Percentiles rank a stretch among this genome's conserved stretches.
phyloP scores from a whole-genome alignment of 2,797 vertebrate genomes.

The Scomberomorus guttatus region DNA sequence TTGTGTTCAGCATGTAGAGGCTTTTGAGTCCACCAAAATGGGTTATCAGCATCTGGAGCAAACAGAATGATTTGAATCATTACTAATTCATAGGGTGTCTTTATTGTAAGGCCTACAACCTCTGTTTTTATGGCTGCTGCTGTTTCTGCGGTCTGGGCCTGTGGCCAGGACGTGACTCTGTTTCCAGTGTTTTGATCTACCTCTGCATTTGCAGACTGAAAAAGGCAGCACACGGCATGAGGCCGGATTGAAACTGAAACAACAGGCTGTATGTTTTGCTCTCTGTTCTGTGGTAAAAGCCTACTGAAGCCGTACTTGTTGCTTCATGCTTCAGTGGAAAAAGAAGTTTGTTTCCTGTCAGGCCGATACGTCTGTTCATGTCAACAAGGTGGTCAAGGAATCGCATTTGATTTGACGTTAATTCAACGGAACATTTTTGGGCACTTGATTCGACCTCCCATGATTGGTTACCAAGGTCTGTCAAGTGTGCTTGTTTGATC shows the following conservation, averaged over 20 bases:
- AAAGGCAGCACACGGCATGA: conserved; percentile 48
- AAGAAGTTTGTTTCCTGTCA: conserved; percentile 67
- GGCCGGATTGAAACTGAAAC: conserved; percentile 46
- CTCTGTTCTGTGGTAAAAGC: conserved; percentile 45
- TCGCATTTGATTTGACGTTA: conserved; percentile 70
- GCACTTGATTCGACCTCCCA: conserved; percentile 10
- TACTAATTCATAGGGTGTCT: conserved; percentile 71
- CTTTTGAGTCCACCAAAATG: conserved; percentile 35
- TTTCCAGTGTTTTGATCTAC: conserved; percentile 70
- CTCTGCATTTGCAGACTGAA: conserved; percentile 53
- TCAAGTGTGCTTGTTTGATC: conserved; percentile 61
- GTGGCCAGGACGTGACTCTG: conserved; percentile 66
- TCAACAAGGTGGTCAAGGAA: conserved; percentile 61
- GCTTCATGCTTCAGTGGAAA: conserved; percentile 59
- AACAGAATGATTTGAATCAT: conserved; percentile 67
- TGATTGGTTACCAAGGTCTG: conserved; percentile 49
- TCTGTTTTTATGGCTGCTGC: conserved; percentile 66
- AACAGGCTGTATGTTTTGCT: conserved; percentile 45
- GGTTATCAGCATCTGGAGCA: conserved; percentile 56
- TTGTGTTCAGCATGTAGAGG: conserved; percentile 43
- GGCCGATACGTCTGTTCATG: conserved; percentile 53
- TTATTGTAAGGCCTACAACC: conserved; percentile 61
- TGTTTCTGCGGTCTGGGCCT: conserved; percentile 59
- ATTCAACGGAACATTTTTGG: conserved; percentile 63
- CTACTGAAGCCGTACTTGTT: conserved; percentile 50